phyloP scores from a whole-genome alignment of 2,888 invertebrate species.

The Tenthredo mesomela region DNA sequence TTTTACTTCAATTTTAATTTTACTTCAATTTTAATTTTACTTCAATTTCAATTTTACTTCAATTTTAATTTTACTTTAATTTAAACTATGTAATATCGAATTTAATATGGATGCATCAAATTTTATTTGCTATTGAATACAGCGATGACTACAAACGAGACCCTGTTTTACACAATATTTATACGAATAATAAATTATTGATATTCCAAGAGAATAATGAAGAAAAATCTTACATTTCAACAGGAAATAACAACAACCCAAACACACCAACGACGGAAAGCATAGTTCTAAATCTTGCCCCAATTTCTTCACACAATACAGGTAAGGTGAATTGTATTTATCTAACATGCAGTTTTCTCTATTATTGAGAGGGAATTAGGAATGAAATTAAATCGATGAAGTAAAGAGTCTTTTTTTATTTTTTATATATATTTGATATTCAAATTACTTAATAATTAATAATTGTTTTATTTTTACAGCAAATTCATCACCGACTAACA shows the following conservation, averaged over 20 bases:
- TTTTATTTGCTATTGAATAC: not conserved
- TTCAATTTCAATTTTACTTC: too few relatives aligned
- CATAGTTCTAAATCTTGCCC: slow-evolving; percentile 89
- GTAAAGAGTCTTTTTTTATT: not conserved
- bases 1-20: not conserved
- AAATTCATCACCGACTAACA: slow-evolving; percentile 75
- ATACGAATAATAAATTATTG: not conserved
- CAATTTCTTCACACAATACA: slow-evolving; percentile 77
- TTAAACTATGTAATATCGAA: not conserved
- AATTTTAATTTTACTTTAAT: not conserved
- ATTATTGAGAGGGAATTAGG: not conserved
- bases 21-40: not conserved
- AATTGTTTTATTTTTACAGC: slow-evolving; percentile 58
- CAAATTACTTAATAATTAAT: not conserved
- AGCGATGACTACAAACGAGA: not conserved
- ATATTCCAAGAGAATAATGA: not conserved
- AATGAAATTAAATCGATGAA: not conserved
- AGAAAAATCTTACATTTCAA: not conserved
- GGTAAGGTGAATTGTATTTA: slow-evolving; percentile 62
- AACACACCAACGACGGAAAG: slow-evolving; percentile 73
- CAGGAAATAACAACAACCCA: slow-evolving; percentile 68
- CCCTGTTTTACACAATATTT: not conserved
- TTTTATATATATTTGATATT: not conserved
- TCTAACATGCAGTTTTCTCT: not conserved
- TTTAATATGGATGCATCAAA: not conserved